phyloP scores from a whole-genome alignment of 2,888 invertebrate genomes.

The Chaitophorus viminalis region DNA sequence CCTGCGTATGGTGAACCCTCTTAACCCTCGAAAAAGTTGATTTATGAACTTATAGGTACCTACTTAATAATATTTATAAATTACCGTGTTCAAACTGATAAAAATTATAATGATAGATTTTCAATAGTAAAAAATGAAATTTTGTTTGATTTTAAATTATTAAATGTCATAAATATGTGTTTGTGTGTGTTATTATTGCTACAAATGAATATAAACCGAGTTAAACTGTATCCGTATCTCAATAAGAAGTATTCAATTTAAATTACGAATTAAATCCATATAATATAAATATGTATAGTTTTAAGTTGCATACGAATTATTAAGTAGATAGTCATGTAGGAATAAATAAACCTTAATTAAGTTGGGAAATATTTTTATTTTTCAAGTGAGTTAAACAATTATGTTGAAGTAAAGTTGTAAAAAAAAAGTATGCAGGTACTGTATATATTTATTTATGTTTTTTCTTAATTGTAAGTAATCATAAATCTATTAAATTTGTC shows the following conservation, averaged over 20 bases:
- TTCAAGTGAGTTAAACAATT: background rate
- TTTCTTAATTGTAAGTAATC: constrained; percentile 43
- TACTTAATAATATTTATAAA: no score
- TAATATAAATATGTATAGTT: no score
- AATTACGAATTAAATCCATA: background rate
- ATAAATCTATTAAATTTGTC: constrained; percentile 38
- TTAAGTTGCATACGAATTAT: no score
- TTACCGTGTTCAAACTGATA: no score
- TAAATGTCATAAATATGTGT: background rate
- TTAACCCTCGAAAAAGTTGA: no score
- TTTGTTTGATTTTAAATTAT: background rate
- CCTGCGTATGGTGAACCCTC: no score
- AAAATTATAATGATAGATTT: background rate
- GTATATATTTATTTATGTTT: background rate
- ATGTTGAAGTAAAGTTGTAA: background rate
- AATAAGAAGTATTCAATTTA: background rate
- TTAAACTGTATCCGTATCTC: background rate
- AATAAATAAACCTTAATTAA: constrained; percentile 27
- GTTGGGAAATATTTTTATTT: constrained; percentile 1
- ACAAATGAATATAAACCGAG: background rate
- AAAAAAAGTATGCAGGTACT: background rate
- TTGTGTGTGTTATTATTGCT: background rate
- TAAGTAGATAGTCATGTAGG: background rate
- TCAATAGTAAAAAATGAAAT: background rate
- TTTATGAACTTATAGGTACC: no score